phyloP scores from a whole-genome alignment of 2,113 vertebrate species.

The Naja naja region DNA sequence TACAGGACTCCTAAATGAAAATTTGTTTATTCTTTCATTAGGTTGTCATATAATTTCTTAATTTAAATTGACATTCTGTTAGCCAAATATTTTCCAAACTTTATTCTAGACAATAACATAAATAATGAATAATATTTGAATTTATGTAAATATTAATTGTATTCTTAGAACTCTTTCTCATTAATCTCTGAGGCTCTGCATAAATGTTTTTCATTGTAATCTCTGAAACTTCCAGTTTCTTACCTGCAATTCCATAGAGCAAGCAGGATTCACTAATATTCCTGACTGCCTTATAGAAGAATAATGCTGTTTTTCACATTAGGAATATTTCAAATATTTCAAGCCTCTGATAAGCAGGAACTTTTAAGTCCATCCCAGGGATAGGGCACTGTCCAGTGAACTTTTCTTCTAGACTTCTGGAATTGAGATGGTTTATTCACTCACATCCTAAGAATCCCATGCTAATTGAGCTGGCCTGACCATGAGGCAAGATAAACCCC shows the following conservation, averaged over 20 bases:
- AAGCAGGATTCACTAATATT: background rate
- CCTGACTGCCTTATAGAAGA: background rate
- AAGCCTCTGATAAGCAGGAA: background rate
- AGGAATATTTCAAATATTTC: background rate
- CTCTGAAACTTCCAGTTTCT: background rate
- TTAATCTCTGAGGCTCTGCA: background rate
- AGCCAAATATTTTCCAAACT: background rate
- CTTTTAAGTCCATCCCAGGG: background rate
- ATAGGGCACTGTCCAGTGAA: background rate
- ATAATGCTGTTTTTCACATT: background rate
- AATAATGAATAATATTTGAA: background rate
- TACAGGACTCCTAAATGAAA: background rate
- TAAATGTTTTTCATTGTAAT: background rate
- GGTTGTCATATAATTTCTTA: background rate
- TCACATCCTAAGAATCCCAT: background rate
- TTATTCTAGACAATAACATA: background rate
- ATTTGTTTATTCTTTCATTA: background rate
- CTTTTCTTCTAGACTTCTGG: background rate
- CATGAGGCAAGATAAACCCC: background rate
- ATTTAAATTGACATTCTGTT: background rate
- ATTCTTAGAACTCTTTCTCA: background rate
- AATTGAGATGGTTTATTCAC: background rate
- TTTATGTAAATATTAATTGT: too few relatives aligned
- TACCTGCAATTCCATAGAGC: background rate
- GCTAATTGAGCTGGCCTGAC: background rate